phyloP scores from a whole-genome alignment of 2,888 invertebrate genomes.

The Neoitamus cyanurus region DNA sequence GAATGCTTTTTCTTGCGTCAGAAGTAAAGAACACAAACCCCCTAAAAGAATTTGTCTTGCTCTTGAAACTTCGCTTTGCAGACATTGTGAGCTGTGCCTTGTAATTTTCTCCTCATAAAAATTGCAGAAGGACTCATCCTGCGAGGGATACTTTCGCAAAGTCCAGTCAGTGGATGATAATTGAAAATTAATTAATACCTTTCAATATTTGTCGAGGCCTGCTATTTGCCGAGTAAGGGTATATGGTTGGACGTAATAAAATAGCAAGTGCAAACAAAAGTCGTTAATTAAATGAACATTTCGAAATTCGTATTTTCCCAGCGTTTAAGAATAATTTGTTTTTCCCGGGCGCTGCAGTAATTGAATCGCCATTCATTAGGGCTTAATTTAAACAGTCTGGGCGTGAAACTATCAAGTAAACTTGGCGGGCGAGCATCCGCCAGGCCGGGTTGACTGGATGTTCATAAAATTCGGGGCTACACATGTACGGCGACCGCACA shows the following conservation, averaged over 20 bases:
- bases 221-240: neutral
- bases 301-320: neutral
- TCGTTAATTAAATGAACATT: neutral
- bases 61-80: too few relatives aligned
- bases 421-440: neutral
- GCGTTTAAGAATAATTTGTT: neutral
- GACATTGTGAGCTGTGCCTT: neutral
- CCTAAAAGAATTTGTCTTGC: too few relatives aligned
- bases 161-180: neutral
- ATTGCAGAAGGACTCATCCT: neutral
- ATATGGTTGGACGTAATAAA: neutral
- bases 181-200: neutral
- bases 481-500: neutral
- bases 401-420: slow-evolving; percentile 1
- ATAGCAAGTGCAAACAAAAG: neutral
- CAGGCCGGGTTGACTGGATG: neutral
- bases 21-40: too few relatives aligned
- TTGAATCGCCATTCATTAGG: neutral
- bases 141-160: neutral
- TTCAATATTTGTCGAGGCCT: neutral
- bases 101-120: neutral
- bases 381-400: neutral
- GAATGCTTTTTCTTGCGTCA: too few relatives aligned
- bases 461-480: neutral
- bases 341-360: neutral